Evolutionary conservation across 2,888 invertebrate species (phyloP), one percentile per base, ranked within the genome.

Genomic region (Busseola fusca): DNA sequence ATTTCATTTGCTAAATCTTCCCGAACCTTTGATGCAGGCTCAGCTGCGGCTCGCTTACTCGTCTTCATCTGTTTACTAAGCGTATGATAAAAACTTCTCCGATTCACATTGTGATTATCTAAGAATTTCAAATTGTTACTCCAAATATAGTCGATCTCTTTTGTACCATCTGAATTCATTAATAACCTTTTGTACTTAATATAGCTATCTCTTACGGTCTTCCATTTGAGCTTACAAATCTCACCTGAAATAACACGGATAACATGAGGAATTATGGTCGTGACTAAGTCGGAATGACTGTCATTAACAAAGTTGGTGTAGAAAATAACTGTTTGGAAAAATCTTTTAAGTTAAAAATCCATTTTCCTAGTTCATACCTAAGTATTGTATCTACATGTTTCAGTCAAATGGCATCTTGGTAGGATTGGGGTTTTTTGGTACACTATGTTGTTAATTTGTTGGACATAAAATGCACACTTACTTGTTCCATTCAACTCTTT

Each of bases 151-250:
- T 84, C 83, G 6, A 78, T 82, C 0, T 77, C 78, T 74, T 83
- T 88, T 63, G 80, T 85, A 27, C 80, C 80, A 54, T 76, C 58
- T 10, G 80, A 70, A 21, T 71, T 68, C 72, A 81, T 78, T 40
- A 81, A 50, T 57, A 78, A 78, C 56, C 86, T 89, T 79, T 85
- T 89, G 66, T 86, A 86, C 59, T 88, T 89, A 10, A 86, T 88
- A 70, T 88, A 89, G 27, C 87, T 86, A 60, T 89, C 89, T 83
- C 87, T 83, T 37, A 89, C 81, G 1, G 86, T 87, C 72, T 89
- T 89, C 89, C 89, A 89, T 83, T 89, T 89, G 12, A 83, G 84
- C 80, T 78, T 87, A 52, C 86, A 86, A 54, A 85, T 67, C 12
- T 88, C 86, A 79, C 80, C 89, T 89, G 79, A 10, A 83, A 84